phyloP scores from a whole-genome alignment of 2,113 vertebrate genomes.

The Psettodes erumei region DNA sequence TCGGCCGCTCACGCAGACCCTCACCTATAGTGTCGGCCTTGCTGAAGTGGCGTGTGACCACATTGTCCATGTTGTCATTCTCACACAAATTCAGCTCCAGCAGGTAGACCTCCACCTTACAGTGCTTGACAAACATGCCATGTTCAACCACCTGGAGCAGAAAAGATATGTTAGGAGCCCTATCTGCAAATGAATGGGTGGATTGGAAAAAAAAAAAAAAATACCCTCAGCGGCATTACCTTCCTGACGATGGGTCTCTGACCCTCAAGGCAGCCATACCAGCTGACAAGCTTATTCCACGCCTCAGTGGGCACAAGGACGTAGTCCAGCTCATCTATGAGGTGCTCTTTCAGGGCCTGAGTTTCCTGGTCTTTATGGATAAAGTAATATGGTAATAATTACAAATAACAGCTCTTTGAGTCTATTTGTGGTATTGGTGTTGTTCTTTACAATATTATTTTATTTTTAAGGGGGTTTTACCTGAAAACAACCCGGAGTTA shows the following conservation, averaged over 20 bases:
- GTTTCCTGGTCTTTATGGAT: slow-evolving; percentile 87
- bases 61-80: slow-evolving; percentile 89
- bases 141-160: slow-evolving; percentile 92
- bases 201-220: not conserved
- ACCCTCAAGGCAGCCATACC: slow-evolving; percentile 92
- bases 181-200: not conserved
- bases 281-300: slow-evolving; percentile 91
- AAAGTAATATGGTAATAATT: not conserved
- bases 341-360: slow-evolving; percentile 92
- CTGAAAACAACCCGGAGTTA: slow-evolving; percentile 95
- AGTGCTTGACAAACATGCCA: slow-evolving; percentile 98
- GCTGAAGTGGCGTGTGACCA: slow-evolving; percentile 93
- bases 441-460: not conserved
- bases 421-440: not conserved
- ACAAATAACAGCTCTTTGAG: not conserved
- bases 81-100: slow-evolving; percentile 95
- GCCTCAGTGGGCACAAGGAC: slow-evolving; percentile 94
- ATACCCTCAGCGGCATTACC: slow-evolving; percentile 73
- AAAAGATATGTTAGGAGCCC: not conserved
- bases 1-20: not conserved
- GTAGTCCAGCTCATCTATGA: slow-evolving; percentile 96
- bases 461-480: no score
- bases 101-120: slow-evolving; percentile 97
- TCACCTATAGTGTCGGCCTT: slow-evolving; percentile 96
- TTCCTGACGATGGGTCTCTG: slow-evolving; percentile 94